A percentile compares a stretch with the other conserved stretches of the same genome.
Evolutionary conservation across 2,888 invertebrate genomes (phyloP).

Genomic region (Lucinisca nassula): DNA sequence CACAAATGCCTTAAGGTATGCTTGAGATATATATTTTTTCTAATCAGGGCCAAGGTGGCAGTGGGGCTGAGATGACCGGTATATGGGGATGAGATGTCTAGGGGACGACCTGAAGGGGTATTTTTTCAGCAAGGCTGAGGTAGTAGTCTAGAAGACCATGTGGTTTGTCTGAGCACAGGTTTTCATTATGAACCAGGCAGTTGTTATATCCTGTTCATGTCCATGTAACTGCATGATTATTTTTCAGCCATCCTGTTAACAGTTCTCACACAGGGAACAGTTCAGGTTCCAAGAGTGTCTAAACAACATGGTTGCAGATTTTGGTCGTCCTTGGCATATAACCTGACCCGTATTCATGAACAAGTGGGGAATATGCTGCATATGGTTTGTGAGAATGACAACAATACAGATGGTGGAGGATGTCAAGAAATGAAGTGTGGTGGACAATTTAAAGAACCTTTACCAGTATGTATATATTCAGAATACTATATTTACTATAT

Average conservation of each 20-base stretch:
- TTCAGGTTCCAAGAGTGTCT: background rate
- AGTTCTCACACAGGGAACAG: background rate
- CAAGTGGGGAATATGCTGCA: slow-evolving; percentile 3
- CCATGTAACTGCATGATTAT: too few relatives aligned
- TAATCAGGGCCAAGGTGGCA: too few relatives aligned
- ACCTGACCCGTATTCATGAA: slow-evolving; percentile 53
- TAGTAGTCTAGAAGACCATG: too few relatives aligned
- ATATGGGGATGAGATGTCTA: too few relatives aligned
- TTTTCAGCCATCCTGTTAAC: background rate
- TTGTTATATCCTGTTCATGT: too few relatives aligned
- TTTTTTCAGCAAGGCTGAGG: too few relatives aligned
- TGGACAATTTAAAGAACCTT: slow-evolving; percentile 14
- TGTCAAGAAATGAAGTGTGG: slow-evolving; percentile 46
- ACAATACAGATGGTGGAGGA: background rate
- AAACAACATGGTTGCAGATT: slow-evolving; percentile 54
- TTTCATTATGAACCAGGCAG: too few relatives aligned
- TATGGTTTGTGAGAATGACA: slow-evolving; percentile 36
- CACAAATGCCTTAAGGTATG: too few relatives aligned
- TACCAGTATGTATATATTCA: background rate
- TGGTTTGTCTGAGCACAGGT: too few relatives aligned
- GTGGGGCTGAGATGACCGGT: too few relatives aligned
- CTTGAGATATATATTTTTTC: too few relatives aligned
- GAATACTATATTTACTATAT: background rate
- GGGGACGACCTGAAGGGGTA: too few relatives aligned
- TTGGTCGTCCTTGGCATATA: slow-evolving; percentile 63